These are phyloP conservation scores for Isoperla grammatica DNA, from an alignment of 2,888 invertebrate genomes.

Conservation along the genomic window DNA sequence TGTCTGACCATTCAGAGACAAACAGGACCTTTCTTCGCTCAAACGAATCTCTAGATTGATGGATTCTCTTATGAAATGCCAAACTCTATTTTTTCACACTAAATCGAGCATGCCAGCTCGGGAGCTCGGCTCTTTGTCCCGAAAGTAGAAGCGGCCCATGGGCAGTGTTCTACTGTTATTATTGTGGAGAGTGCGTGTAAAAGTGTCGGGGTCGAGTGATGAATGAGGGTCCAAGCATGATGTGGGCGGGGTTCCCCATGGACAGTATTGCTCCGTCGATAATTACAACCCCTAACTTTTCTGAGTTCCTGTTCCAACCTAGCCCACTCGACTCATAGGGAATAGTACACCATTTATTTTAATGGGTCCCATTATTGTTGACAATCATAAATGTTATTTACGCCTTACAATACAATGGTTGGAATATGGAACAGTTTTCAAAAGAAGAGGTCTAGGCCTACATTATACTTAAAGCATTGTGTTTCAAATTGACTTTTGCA, in stretches of 20 bases:
- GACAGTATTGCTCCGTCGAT: conserved; percentile 13
- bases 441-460: no score
- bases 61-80: neutral
- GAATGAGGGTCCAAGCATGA: conserved; percentile 23
- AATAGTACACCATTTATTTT: conserved; percentile 18
- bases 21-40: conserved; percentile 9
- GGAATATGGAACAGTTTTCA: no score
- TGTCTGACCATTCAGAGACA: neutral
- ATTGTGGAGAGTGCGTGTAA: conserved; percentile 23
- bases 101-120: conserved; percentile 9
- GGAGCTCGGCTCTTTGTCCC: neutral
- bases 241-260: conserved; percentile 17
- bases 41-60: conserved; percentile 5
- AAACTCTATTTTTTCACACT: conserved; percentile 4
- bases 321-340: neutral
- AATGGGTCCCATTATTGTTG: conserved; percentile 22
- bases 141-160: no score
- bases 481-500: no score
- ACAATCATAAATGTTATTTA: conserved; percentile 17
- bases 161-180: conserved; percentile 17
- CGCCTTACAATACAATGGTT: neutral
- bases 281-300: conserved; percentile 15
- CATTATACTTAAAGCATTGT: no score
- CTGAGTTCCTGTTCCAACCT: neutral
- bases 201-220: conserved; percentile 25